Conservation (phyloP, 37 sponge, comb jelly and placozoan genomes). For the Diacarnus erythraeanus region DNA sequence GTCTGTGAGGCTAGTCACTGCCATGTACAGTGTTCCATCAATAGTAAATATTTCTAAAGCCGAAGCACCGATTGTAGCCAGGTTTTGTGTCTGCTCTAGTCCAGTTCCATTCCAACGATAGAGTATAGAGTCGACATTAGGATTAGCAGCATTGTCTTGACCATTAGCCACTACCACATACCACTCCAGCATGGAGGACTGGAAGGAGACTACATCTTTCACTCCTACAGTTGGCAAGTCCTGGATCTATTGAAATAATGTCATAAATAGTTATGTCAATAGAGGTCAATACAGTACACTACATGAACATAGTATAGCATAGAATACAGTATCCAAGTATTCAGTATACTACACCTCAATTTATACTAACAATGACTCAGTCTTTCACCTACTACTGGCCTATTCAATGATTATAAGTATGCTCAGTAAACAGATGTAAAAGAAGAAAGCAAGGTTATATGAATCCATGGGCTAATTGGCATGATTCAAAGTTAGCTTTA, state of each 20-base stretch:
- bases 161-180: slow-evolving; percentile 54
- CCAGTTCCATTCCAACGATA: slow-evolving; percentile 47
- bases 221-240: slow-evolving; percentile 52
- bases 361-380: no score
- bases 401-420: no score
- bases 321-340: no score
- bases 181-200: neutral
- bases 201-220: slow-evolving; percentile 51
- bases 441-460: no score
- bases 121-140: slow-evolving; percentile 39
- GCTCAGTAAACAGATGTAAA: no score
- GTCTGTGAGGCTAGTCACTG: slow-evolving; percentile 40
- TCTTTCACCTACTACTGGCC: no score
- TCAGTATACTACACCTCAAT: no score
- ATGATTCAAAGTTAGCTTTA: no score
- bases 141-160: slow-evolving; percentile 37
- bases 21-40: slow-evolving; percentile 24
- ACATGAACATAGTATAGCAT: no score
- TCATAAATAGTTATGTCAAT: no score
- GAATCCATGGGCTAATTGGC: no score
- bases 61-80: slow-evolving; percentile 41
- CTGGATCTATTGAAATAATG: slow-evolving; percentile 35
- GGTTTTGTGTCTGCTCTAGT: slow-evolving; percentile 10
- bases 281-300: no score
- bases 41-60: slow-evolving; percentile 13